Conservation (phyloP, 2,888 invertebrate genomes). For the Campopleginae sp. region DNA sequence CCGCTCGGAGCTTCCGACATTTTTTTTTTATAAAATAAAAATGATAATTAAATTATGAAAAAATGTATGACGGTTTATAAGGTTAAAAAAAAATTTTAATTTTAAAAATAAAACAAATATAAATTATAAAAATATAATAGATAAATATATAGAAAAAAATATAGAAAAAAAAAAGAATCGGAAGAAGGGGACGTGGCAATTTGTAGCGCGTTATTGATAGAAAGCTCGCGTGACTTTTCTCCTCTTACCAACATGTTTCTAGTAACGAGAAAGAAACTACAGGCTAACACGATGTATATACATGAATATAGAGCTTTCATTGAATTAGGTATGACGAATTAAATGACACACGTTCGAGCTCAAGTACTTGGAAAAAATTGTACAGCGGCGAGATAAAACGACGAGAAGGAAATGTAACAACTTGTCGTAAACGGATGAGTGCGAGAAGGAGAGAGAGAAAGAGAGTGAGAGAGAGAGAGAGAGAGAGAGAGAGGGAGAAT, state of each 20-base stretch:
- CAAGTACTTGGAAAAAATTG: conserved; percentile 41
- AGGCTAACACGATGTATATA: neutral
- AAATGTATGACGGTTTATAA: too few relatives aligned
- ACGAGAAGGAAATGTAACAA: conserved; percentile 15
- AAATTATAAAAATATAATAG: too few relatives aligned
- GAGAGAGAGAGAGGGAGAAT: conserved; percentile 2
- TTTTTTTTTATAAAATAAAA: neutral
- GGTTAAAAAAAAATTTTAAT: too few relatives aligned
- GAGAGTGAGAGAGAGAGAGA: neutral
- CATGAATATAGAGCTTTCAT: conserved; percentile 30
- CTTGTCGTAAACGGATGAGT: neutral
- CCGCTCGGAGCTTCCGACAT: neutral
- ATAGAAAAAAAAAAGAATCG: conserved; percentile 9
- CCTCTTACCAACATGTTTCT: conserved; percentile 9
- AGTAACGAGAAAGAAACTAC: conserved; percentile 27
- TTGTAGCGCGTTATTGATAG: neutral
- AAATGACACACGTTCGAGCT: conserved; percentile 42
- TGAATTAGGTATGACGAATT: conserved; percentile 63
- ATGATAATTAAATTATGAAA: neutral
- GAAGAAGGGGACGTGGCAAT: neutral
- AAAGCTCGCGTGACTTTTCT: conserved; percentile 60
- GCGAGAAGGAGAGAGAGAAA: neutral
- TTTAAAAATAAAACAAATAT: too few relatives aligned
- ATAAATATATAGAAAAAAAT: too few relatives aligned
- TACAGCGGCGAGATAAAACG: neutral